Percentiles rank a stretch among this genome's conserved stretches.
phyloP scores from a whole-genome alignment of 30 jellyfish, hydroid and myxozoan genomes.

The Hydractinia symbiolongicarpus region DNA sequence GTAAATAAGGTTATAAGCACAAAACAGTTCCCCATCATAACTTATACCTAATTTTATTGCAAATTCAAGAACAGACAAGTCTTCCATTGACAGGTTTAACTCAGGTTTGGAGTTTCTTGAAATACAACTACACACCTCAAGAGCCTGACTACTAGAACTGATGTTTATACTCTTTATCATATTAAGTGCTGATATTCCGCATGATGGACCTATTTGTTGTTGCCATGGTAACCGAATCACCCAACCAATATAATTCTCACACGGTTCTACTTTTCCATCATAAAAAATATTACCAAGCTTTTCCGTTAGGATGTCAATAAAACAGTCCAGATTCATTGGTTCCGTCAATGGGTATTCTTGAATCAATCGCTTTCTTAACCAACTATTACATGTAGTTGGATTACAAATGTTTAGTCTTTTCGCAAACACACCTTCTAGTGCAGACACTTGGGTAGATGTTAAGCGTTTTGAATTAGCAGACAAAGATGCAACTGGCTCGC shows the following conservation, averaged over 20 bases:
- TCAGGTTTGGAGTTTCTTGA: not conserved
- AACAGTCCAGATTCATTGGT: not conserved
- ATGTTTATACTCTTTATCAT: constrained; percentile 6
- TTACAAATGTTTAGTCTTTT: constrained; percentile 22
- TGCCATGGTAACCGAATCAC: constrained; percentile 34
- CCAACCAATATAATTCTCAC: not conserved
- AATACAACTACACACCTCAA: not conserved
- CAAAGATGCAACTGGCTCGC: constrained; percentile 41
- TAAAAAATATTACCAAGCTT: not conserved
- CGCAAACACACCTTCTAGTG: constrained; percentile 35
- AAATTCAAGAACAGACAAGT: constrained; percentile 24
- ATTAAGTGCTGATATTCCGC: constrained; percentile 43
- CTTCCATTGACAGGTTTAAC: not conserved
- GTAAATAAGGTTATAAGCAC: constrained; percentile 32
- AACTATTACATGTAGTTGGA: constrained; percentile 4
- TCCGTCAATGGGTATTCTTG: constrained; percentile 6
- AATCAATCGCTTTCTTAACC: constrained; percentile 37
- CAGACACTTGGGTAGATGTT: constrained; percentile 31
- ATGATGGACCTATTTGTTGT: constrained; percentile 45
- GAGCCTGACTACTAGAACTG: not conserved
- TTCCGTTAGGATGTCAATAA: not conserved
- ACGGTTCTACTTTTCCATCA: not conserved
- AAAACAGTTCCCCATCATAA: constrained; percentile 44
- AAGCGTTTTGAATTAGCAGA: constrained; percentile 19
- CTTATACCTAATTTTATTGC: constrained; percentile 38